Percentiles rank a stretch among this genome's conserved stretches.
These are phyloP conservation scores for Apamea monoglypha DNA, from an alignment of 2,888 invertebrate genomes.

Conservation along the genomic window DNA sequence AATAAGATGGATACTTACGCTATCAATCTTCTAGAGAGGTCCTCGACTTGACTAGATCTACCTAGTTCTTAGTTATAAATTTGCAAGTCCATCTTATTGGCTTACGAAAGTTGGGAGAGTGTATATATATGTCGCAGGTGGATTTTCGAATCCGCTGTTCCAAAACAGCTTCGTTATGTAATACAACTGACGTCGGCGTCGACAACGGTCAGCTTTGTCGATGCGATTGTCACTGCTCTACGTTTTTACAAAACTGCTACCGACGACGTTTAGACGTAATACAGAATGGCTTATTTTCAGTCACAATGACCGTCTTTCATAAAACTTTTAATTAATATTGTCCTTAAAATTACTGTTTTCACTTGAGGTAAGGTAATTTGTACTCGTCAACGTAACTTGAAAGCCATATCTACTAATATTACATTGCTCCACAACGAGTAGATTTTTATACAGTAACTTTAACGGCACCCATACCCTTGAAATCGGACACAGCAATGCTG, in stretches of 20 bases:
- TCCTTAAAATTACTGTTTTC: too few relatives aligned
- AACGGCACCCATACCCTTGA: neutral
- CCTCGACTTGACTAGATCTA: conserved; percentile 47
- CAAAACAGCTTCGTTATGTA: neutral
- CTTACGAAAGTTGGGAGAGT: neutral
- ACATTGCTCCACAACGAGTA: neutral
- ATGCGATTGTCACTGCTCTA: too few relatives aligned
- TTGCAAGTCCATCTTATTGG: neutral
- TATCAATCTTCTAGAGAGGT: conserved; percentile 73
- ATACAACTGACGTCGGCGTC: too few relatives aligned
- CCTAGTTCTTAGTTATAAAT: conserved; percentile 1
- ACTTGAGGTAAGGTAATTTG: too few relatives aligned
- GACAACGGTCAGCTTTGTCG: too few relatives aligned
- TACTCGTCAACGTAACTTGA: too few relatives aligned
- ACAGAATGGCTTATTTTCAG: too few relatives aligned
- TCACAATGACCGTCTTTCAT: too few relatives aligned
- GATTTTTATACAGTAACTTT: neutral
- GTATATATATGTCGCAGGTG: neutral
- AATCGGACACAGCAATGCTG: neutral
- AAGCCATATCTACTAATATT: neutral
- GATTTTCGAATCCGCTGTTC: neutral
- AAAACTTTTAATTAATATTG: too few relatives aligned
- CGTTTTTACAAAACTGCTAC: too few relatives aligned
- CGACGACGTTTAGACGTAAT: too few relatives aligned
- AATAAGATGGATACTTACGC: conserved; percentile 62